Evolutionary conservation across 2,113 vertebrate genomes (phyloP).

Genomic region (Hippocampus mohnikei): DNA sequence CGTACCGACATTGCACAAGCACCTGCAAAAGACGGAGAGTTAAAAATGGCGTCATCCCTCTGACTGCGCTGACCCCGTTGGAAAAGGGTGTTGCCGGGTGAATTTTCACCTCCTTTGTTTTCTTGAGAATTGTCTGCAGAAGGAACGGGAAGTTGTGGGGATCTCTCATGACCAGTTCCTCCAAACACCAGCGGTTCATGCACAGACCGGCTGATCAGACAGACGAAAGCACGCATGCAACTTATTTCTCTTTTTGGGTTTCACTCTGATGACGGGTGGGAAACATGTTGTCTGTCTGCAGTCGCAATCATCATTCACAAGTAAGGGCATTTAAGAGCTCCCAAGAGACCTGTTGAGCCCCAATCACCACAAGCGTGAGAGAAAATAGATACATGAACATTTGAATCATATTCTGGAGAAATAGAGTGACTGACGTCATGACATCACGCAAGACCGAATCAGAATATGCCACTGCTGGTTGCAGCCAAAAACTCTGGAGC

Average conservation of each 20-base stretch:
- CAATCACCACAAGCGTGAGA: too few species aligned
- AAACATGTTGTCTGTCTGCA: not conserved
- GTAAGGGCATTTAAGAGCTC: too few species aligned
- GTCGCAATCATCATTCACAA: too few species aligned
- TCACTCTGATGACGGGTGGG: not conserved
- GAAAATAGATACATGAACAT: too few species aligned
- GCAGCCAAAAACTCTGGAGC: too few species aligned
- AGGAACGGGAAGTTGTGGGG: conserved; percentile 87
- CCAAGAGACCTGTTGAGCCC: too few species aligned
- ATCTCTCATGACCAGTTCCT: conserved; percentile 90
- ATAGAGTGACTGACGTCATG: too few species aligned
- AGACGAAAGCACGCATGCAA: conserved; percentile 16
- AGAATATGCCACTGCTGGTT: too few species aligned
- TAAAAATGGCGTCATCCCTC: not conserved
- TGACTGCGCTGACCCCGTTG: not conserved
- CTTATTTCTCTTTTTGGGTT: conserved; percentile 43
- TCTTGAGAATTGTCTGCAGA: conserved; percentile 85
- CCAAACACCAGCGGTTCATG: conserved; percentile 93
- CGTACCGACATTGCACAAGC: conserved; percentile 79
- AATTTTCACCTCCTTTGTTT: conserved; percentile 79
- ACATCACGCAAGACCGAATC: too few species aligned
- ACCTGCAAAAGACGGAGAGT: conserved; percentile 66
- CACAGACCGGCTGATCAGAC: conserved; percentile 80
- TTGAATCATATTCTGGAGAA: too few species aligned
- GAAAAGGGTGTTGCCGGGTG: not conserved